Evolutionary conservation across 2,797 vertebrate species (phyloP), one percentile per base, ranked within the genome.

Genomic region (Rhynchonycteris naso): DNA sequence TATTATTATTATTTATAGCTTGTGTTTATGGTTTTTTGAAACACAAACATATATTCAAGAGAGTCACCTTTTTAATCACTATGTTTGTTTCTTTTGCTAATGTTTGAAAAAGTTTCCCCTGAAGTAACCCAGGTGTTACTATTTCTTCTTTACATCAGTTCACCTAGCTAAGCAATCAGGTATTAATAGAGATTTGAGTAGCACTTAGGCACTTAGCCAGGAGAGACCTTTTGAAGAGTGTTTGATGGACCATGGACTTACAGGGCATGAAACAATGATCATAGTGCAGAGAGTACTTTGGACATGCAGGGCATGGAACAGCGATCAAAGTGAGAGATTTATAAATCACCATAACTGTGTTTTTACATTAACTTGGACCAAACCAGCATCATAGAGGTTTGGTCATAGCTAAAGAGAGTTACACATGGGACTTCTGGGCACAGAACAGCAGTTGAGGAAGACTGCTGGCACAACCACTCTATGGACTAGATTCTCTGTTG

Each of bases 61-160:
- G 5, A 10, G 9, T 59, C 50, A 68, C 52, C 33, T 91, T 88
- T 95, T 72, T 35, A 50, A 38, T 88, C 30, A 28, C 76, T 91
- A 33, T 35, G 56, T 52, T 71, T 93, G 24, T 65, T 95, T 28
- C 50, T 76, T 94, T 76, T 86, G 74, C 26, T 93, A 66, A 81
- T 68, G 18, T 84, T 91, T 91, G 75, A 72, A 85, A 71, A 56
- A 61, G 9, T 28, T 43, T 75, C 12, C 3, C 63, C 21, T 65
- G 26, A 91, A 26, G 69, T 72, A 21, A 78, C 52, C 69, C 47
- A 78, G 35, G n/a, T 33, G 28, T 88, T 47, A 28, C 2, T 33
- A 5, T 91, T 88, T 90, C 38, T 71, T 88, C 59, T 56, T 3
- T 16, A 52, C 4, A 10, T 79, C 26, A 13, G 13, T 91, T 88